Conservation (phyloP, 2,113 vertebrate genomes). For the Pollachius pollachius region DNA sequence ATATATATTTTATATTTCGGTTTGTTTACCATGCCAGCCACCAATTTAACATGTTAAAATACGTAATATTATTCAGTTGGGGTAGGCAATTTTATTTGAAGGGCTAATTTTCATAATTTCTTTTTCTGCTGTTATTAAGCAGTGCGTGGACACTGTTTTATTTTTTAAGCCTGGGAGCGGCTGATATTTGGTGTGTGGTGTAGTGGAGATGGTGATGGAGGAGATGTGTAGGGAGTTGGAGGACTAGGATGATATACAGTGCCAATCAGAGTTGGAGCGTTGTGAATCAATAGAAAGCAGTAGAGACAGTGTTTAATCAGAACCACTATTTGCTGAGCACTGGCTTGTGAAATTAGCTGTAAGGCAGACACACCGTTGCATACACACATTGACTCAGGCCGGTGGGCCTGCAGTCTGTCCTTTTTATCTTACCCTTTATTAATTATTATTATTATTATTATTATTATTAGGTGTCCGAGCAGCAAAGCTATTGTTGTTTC, state of each 20-base stretch:
- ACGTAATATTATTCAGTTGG: too few relatives aligned
- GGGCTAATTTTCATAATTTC: too few relatives aligned
- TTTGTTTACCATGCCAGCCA: not conserved
- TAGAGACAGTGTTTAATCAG: slow-evolving; percentile 50
- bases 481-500: too few relatives aligned
- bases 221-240: too few relatives aligned
- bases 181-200: too few relatives aligned
- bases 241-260: slow-evolving; percentile 31
- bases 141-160: too few relatives aligned
- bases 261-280: slow-evolving; percentile 42
- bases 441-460: slow-evolving; percentile 23
- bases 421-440: slow-evolving; percentile 18
- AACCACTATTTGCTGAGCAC: slow-evolving; percentile 45
- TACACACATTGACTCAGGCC: slow-evolving; percentile 2
- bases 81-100: too few relatives aligned
- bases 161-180: too few relatives aligned
- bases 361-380: slow-evolving; percentile 19
- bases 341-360: slow-evolving; percentile 52
- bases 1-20: slow-evolving; percentile 13
- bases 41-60: too few relatives aligned
- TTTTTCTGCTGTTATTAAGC: too few relatives aligned
- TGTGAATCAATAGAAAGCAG: slow-evolving; percentile 53
- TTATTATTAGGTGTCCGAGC: too few relatives aligned
- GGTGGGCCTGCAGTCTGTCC: slow-evolving; percentile 14
- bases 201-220: too few relatives aligned